These are phyloP conservation scores for Diloba caeruleocephala DNA, from an alignment of 2,888 invertebrate genomes.

Conservation along the genomic window DNA sequence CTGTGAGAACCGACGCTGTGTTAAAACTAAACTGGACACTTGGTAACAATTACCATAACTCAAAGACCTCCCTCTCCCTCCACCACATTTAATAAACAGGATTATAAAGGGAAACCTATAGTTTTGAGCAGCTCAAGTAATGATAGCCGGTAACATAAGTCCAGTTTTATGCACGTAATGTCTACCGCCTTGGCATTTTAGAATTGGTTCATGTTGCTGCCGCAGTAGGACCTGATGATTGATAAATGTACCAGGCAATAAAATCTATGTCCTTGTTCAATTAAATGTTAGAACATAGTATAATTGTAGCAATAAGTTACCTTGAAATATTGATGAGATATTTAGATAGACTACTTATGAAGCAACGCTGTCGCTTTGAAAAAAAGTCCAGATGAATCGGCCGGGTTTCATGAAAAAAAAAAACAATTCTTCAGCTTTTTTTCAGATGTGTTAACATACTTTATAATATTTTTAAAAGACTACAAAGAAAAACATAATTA, in stretches of 20 bases:
- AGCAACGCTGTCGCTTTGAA: constrained; percentile 8
- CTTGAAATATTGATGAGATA: constrained; percentile 30
- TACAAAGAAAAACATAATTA: background rate
- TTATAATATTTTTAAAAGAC: no score
- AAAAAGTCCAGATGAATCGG: constrained; percentile 21
- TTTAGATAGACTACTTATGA: constrained; percentile 28
- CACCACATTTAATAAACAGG: background rate
- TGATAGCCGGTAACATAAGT: constrained; percentile 61
- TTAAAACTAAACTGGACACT: constrained; percentile 47
- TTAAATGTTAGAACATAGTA: constrained; percentile 45
- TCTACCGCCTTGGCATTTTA: constrained; percentile 80
- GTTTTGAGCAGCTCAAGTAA: constrained; percentile 56
- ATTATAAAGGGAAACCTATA: constrained; percentile 9
- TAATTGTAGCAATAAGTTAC: constrained; percentile 35
- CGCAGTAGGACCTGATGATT: constrained; percentile 60
- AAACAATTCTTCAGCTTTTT: constrained; percentile 30
- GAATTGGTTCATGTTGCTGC: constrained; percentile 62
- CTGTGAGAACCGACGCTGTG: constrained; percentile 61
- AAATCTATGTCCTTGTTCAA: constrained; percentile 59
- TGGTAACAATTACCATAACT: constrained; percentile 24
- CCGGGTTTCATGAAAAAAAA: constrained; percentile 4
- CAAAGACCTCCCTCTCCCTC: constrained; percentile 20
- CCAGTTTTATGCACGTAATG: constrained; percentile 65
- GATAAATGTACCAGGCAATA: constrained; percentile 65
- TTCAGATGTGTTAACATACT: no score